Evolutionary conservation across 2,888 invertebrate genomes (phyloP).

Genomic region (Andrena flavipes): DNA sequence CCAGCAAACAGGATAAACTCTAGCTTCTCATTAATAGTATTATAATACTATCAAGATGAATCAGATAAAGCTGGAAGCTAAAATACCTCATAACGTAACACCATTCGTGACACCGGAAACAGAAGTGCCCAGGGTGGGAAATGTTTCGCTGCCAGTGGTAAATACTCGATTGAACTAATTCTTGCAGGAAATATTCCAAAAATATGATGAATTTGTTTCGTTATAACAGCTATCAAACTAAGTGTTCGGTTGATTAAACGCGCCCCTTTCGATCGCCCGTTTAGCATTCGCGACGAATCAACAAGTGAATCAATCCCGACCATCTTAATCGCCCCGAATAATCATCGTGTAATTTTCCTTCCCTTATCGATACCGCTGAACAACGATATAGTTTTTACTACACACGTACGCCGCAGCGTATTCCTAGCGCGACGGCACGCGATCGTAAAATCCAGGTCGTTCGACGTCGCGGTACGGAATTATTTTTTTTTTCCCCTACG

Average conservation of each 20-base stretch:
- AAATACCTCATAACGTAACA: too few species aligned
- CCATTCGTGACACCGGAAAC: too few species aligned
- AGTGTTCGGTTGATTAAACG: background rate
- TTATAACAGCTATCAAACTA: too few species aligned
- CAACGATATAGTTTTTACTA: background rate
- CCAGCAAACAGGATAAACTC: slow-evolving; percentile 24
- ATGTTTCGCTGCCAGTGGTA: too few species aligned
- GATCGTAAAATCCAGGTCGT: slow-evolving; percentile 46
- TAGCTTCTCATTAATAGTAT: background rate
- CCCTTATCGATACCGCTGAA: slow-evolving; percentile 16
- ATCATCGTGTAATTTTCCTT: slow-evolving; percentile 21
- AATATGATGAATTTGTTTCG: too few species aligned
- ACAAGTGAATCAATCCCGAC: slow-evolving; percentile 32
- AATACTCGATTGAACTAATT: too few species aligned
- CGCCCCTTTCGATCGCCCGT: background rate
- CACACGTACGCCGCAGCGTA: background rate
- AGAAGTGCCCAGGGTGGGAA: too few species aligned
- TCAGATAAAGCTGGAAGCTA: too few species aligned
- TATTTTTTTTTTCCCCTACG: slow-evolving; percentile 32
- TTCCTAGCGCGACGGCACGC: slow-evolving; percentile 8
- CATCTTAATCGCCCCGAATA: slow-evolving; percentile 10
- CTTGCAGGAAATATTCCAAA: too few species aligned
- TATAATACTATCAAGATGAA: too few species aligned
- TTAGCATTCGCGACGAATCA: slow-evolving; percentile 22
- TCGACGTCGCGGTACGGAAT: background rate